Conservation (phyloP, 2,888 invertebrate species). For the Lycaena phlaeas region DNA sequence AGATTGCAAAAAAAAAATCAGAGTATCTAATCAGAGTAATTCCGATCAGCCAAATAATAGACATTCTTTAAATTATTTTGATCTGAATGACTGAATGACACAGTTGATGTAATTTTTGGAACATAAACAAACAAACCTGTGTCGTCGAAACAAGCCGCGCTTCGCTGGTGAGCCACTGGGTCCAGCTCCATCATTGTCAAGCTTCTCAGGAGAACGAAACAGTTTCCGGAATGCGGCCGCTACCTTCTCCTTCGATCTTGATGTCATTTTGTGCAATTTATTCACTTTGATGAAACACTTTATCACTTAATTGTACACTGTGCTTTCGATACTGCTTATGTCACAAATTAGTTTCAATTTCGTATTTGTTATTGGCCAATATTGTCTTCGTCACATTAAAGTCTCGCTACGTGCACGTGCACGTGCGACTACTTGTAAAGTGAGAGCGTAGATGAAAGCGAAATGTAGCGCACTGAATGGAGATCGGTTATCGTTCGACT, state of each 20-base stretch:
- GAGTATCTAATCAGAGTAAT: no score
- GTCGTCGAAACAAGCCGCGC: slow-evolving; percentile 62
- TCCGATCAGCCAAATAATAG: no score
- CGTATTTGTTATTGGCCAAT: neutral
- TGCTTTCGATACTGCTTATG: slow-evolving; percentile 1
- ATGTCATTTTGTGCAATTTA: slow-evolving; percentile 75
- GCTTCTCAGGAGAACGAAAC: slow-evolving; percentile 81
- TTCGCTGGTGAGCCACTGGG: slow-evolving; percentile 76
- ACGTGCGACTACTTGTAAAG: slow-evolving; percentile 47
- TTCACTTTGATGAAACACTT: slow-evolving; percentile 9
- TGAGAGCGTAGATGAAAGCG: slow-evolving; percentile 50
- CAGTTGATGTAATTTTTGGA: no score
- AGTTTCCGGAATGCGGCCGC: slow-evolving; percentile 85
- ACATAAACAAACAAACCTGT: slow-evolving; percentile 58
- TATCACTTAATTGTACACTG: slow-evolving; percentile 13
- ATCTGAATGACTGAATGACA: no score
- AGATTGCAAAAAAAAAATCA: no score
- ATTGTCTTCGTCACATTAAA: slow-evolving; percentile 7
- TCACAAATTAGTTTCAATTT: neutral
- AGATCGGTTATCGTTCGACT: slow-evolving; percentile 49
- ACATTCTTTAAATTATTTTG: no score
- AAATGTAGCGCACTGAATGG: slow-evolving; percentile 49
- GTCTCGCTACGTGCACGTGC: slow-evolving; percentile 38
- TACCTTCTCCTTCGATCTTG: slow-evolving; percentile 86
- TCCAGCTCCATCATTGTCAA: slow-evolving; percentile 76